Base-by-base conservation (phyloP, 2,888 invertebrate genomes). In the Neocrepidodera transversa region DNA sequence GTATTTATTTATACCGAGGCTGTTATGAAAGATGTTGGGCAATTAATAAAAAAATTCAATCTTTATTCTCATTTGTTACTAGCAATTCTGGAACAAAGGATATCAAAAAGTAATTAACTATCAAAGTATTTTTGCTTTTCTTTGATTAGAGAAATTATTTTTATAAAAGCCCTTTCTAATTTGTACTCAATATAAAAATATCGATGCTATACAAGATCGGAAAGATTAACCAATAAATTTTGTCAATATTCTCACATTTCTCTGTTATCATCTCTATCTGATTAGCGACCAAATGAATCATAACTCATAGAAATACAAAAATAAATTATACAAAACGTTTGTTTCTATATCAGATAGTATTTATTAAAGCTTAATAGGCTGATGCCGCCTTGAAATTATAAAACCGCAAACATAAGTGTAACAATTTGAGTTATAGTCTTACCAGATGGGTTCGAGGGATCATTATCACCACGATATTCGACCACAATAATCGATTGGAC, bases 401-500 rank as follows among this genome's bases (percentile, higher is more conserved):
- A 75, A 74, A 76, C 74, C 71, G 75, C 76, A 73, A 76, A 75
- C 69, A 70, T 71, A 73, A 75, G 72, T 76, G 76, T 74, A 76
- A 76, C 76, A 72, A 70, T 77, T 76, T 78, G 77, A 77, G 71
- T 77, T 77, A 77, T 76, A 71, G 70, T 65, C 67, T 60, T 66
- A 71, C 75, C 76, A 76, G 76, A 76, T 76, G 75, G 75, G 68
- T 64, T 53, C 43, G 32, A 47, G 70, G 73, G 74, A 74, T 75
- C 71, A 75, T 76, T 75, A 77, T 75, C 76, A 73, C 73, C 70
- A 58, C 48, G 74, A 76, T 76, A 76, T 75, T 75, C 75, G 73
- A 75, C 70, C 67, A 74, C 69, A 74, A 76, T 79, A 79, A 79
- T 79, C 79, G 79, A 79, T 79, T 76, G 78, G 73, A 74, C 78